Percentiles rank a stretch among this genome's conserved stretches.
Evolutionary conservation across 92 coral and sea anemone species (phyloP).

Genomic region (Pocillopora grandis): DNA sequence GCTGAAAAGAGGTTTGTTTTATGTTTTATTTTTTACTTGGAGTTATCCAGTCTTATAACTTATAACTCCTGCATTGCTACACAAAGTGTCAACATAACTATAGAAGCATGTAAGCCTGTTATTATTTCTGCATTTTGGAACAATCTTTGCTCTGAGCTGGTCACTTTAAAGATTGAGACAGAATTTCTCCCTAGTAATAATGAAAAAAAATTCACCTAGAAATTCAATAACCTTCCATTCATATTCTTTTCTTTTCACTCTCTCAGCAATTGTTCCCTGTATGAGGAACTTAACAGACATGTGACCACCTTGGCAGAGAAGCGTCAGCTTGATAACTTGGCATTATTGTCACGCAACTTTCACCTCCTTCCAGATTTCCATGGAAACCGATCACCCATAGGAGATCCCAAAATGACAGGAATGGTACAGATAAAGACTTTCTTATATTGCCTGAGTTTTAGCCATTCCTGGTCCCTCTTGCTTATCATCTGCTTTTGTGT

Average conservation of each 20-base stretch:
- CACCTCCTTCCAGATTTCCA: conserved; percentile 98
- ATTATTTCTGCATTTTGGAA: too few species aligned
- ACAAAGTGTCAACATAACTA: not conserved
- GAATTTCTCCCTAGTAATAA: not conserved
- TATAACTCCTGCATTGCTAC: not conserved
- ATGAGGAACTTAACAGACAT: conserved; percentile 67
- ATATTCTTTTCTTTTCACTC: not conserved
- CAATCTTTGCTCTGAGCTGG: not conserved
- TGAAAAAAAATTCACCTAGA: not conserved
- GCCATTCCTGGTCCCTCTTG: not conserved
- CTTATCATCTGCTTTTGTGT: not conserved
- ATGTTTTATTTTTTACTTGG: not conserved
- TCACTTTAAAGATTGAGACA: not conserved
- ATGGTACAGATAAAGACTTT: conserved; percentile 68
- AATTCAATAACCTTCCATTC: not conserved
- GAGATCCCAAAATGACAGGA: conserved; percentile 87
- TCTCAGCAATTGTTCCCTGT: conserved; percentile 62
- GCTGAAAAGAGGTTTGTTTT: conserved; percentile 59
- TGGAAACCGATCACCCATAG: conserved; percentile 98
- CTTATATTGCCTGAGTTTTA: not conserved
- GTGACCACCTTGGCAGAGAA: conserved; percentile 39
- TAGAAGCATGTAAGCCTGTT: not conserved
- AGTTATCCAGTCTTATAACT: not conserved
- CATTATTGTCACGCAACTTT: conserved; percentile 69
- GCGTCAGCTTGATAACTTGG: conserved; percentile 48